phyloP scores from a whole-genome alignment of 2,113 vertebrate species.

The Tachuris rubrigastra region DNA sequence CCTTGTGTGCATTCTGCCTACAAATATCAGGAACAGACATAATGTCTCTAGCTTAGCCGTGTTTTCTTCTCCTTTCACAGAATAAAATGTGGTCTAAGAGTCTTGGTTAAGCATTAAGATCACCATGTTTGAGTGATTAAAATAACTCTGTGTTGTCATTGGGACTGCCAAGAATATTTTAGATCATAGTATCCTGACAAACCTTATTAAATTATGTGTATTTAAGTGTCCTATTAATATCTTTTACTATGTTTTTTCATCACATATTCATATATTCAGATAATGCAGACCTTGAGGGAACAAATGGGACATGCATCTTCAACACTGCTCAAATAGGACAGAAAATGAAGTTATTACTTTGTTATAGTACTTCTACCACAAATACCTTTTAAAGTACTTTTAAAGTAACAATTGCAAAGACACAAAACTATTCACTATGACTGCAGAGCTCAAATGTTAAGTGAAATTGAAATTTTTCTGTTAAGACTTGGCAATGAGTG shows the following conservation, averaged over 20 bases:
- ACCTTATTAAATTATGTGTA: not conserved
- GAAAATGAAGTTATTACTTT: not conserved
- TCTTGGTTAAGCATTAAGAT: not conserved
- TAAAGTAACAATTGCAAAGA: not conserved
- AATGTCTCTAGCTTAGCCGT: not conserved
- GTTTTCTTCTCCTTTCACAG: not conserved
- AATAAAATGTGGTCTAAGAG: not conserved
- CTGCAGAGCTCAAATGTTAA: not conserved
- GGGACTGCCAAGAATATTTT: not conserved
- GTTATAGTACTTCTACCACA: not conserved
- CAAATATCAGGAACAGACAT: not conserved
- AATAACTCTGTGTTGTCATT: not conserved
- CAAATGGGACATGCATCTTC: not conserved
- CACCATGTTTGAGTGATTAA: not conserved
- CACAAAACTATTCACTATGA: not conserved
- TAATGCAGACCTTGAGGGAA: not conserved
- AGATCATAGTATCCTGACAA: not conserved
- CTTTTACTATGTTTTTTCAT: not conserved
- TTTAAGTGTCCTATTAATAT: not conserved
- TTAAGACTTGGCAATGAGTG: not conserved
- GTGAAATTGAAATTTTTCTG: not conserved
- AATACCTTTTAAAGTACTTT: not conserved
- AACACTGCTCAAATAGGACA: not conserved
- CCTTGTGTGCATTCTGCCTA: not conserved
- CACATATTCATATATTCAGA: not conserved